Evolutionary conservation across 2,797 vertebrate genomes (phyloP), one percentile per base, ranked within the genome.

Genomic region (Gallinago solitaria): DNA sequence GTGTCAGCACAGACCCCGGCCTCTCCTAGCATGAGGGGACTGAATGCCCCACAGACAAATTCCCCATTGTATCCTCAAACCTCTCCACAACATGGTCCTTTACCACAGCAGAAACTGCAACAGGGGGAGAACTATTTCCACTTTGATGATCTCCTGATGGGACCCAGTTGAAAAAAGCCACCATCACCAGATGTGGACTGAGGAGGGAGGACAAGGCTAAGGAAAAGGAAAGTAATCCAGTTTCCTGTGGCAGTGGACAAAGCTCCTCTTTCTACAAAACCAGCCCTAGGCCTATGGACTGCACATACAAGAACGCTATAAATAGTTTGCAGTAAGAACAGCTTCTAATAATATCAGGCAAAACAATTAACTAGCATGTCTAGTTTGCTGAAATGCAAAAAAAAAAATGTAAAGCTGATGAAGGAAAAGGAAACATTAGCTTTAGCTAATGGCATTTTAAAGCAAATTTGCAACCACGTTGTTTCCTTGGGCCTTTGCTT

Each of bases 401-500:
- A 83, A 83, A 83, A 27, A 83, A 24, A 39, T n/a, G 21, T 73
- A 60, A 53, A 89, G 43, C 56, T 93, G 71, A 83, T 75, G 93
- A 71, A 94, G 56, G 68, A 67, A 96, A 90, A 92, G 92, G 88
- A 90, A 96, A 92, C 71, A 83, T 77, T 87, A 68, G 37, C 61
- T 95, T 91, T 89, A 65, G 39, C 50, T 92, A 92, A 96, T 45
- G 37, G 68, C 25, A 15, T 85, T 94, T 93, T 89, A 81, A 91
- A 96, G 83, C 80, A 95, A 92, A 94, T 83, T 87, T 89, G 30
- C 64, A 56, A 76, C 35, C 69, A 69, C 68, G 60, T 43, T 63
- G 70, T 81, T 95, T 95, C 71, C 61, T 82, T 32, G 28, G 37
- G 76, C 43, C 69, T 83, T 65, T 47, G 23, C 53, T 59, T 83